Base-by-base conservation (phyloP, 2,797 vertebrate species). In the Darevskia nairensis region DNA sequence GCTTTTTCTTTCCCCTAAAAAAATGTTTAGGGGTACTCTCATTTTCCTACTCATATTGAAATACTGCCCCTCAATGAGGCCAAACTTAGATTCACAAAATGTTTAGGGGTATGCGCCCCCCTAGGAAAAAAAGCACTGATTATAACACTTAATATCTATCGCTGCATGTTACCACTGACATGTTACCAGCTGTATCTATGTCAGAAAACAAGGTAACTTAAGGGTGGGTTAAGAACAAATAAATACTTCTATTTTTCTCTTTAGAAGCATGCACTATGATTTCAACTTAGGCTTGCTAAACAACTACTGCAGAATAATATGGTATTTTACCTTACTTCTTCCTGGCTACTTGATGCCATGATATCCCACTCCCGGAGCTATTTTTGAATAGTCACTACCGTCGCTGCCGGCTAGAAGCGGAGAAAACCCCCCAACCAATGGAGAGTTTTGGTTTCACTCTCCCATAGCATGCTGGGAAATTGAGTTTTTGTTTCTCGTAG, bases 271-370 rank as follows among this genome's bases (percentile, higher is more conserved):
- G 39, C 75, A 39, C 27, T 41, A 35, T 35, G 17, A 11, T 59
- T 35, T 82, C 29, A 25, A 25, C 13, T 72, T 32, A 79, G 21
- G 64, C 80, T 25, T 55, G 8, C 32, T 76, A 85, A 39, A 13
- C 29, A 80, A 13, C 32, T n/a, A 35, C 15, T 84, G 41, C 32
- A 68, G 74, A n/a, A 83, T 61, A 79, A 78, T 21, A 9, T 61
- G 35, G 35, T 3, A 19, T 94, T 64, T 95, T 95, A 96, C 95
- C 95, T 95, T 91, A 94, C 90, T 92, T 92, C 82, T 46, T 95
- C 79, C 85, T 91, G 82, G 74, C 44, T 81, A 10, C 86, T 9
- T 41, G 91, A 61, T 85, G 91, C 91, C 95, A 95, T 95, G 81
- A 77, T 84, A 41, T 25, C 19, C 27, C 6, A 2, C 2, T 17